A percentile compares a stretch with the other conserved stretches of the same genome.
Conservation (phyloP, 2,888 invertebrate genomes). For the Polietes domitor region DNA sequence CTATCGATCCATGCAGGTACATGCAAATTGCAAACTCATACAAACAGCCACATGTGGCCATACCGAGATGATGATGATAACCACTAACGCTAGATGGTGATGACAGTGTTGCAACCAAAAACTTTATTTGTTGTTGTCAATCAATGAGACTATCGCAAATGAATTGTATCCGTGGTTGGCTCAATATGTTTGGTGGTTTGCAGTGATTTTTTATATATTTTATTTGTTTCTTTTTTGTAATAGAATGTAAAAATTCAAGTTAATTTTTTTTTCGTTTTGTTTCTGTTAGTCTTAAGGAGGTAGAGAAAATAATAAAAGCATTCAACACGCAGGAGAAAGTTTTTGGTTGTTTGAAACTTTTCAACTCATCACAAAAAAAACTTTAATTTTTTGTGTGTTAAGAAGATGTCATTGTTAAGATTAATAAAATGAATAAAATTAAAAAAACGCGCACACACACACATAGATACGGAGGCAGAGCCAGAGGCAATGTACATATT, state of each 20-base stretch:
- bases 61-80: not conserved
- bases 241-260: not conserved
- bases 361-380: not conserved
- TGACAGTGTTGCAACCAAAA: not conserved
- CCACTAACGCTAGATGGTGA: not conserved
- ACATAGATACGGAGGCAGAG: too few species aligned
- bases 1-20: not conserved
- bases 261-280: not conserved
- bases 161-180: not conserved
- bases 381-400: not conserved
- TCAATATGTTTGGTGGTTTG: not conserved
- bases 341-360: slow-evolving; percentile 6
- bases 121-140: not conserved
- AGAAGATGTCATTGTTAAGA: not conserved
- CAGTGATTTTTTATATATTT: not conserved
- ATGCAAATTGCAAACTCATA: slow-evolving; percentile 24
- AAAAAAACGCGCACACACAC: too few species aligned
- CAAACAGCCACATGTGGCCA: not conserved
- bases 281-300: slow-evolving; percentile 12
- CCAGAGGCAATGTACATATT: too few species aligned
- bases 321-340: slow-evolving; percentile 33
- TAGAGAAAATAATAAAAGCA: not conserved
- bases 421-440: too few species aligned
- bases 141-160: not conserved
- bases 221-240: not conserved